These are phyloP conservation scores for Antheraea pernyi DNA, from an alignment of 1,140 invertebrate species.

Conservation along the genomic window DNA sequence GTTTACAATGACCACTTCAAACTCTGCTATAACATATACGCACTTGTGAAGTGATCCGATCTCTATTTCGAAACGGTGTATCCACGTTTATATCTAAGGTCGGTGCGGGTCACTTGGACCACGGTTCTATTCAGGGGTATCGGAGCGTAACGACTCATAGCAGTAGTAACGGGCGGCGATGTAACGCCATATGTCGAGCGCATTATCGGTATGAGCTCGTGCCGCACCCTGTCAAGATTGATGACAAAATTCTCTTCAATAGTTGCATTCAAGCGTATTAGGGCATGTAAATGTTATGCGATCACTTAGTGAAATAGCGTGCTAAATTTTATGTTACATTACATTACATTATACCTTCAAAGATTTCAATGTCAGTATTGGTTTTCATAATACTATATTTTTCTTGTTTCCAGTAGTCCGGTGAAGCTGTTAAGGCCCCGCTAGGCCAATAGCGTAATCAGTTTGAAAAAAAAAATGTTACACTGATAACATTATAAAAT, in stretches of 20 bases:
- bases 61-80: slow-evolving; percentile 30
- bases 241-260: slow-evolving; percentile 50
- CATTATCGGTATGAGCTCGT: slow-evolving; percentile 52
- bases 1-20: not conserved
- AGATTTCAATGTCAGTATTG: no score
- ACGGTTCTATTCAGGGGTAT: slow-evolving; percentile 44
- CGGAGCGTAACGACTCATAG: slow-evolving; percentile 46
- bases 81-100: slow-evolving; percentile 41
- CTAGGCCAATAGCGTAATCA: no score
- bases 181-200: slow-evolving; percentile 70
- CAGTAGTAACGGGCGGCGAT: slow-evolving; percentile 33
- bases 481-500: no score
- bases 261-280: slow-evolving; percentile 65
- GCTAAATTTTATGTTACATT: slow-evolving; percentile 34
- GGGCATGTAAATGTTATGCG: slow-evolving; percentile 73
- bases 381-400: no score
- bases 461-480: no score
- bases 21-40: not conserved
- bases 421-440: no score
- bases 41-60: slow-evolving; percentile 8
- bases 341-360: no score
- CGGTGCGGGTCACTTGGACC: slow-evolving; percentile 54
- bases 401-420: no score
- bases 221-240: slow-evolving; percentile 65
- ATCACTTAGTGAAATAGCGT: slow-evolving; percentile 66